phyloP scores from a whole-genome alignment of 2,888 invertebrate species.

The Leucophenga montana region DNA sequence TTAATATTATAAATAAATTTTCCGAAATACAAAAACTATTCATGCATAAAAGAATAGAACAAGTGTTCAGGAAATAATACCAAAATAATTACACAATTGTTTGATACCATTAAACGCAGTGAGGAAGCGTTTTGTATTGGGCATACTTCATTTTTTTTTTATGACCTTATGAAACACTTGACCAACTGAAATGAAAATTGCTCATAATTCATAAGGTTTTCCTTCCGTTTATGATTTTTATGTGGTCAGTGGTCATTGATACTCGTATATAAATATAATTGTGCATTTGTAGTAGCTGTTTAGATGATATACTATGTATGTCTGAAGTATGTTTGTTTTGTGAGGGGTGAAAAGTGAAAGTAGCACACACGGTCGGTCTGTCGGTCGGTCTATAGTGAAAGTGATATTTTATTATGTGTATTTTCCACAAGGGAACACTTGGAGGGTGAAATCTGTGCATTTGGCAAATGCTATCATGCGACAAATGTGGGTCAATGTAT shows the following conservation, averaged over 20 bases:
- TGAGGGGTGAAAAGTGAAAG: background rate
- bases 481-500: slow-evolving; percentile 5
- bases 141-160: too few relatives aligned
- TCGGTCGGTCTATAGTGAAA: too few relatives aligned
- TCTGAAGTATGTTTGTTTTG: too few relatives aligned
- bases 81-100: slow-evolving; percentile 15
- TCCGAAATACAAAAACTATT: slow-evolving; percentile 31
- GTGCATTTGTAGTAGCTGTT: slow-evolving; percentile 2
- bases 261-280: too few relatives aligned
- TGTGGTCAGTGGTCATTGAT: slow-evolving; percentile 9
- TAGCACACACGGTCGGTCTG: too few relatives aligned
- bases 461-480: background rate
- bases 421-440: slow-evolving; percentile 41
- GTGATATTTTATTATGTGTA: slow-evolving; percentile 34
- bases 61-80: slow-evolving; percentile 35
- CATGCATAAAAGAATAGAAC: slow-evolving; percentile 40
- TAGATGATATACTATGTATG: too few relatives aligned
- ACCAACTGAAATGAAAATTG: background rate
- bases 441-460: background rate
- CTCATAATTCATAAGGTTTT: slow-evolving; percentile 13
- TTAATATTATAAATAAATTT: slow-evolving; percentile 30
- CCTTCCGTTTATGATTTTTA: too few relatives aligned
- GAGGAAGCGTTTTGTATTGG: background rate
- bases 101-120: too few relatives aligned
- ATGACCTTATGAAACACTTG: slow-evolving; percentile 5